phyloP scores from a whole-genome alignment of 1,140 invertebrate genomes.

The Mamestra configurata region DNA sequence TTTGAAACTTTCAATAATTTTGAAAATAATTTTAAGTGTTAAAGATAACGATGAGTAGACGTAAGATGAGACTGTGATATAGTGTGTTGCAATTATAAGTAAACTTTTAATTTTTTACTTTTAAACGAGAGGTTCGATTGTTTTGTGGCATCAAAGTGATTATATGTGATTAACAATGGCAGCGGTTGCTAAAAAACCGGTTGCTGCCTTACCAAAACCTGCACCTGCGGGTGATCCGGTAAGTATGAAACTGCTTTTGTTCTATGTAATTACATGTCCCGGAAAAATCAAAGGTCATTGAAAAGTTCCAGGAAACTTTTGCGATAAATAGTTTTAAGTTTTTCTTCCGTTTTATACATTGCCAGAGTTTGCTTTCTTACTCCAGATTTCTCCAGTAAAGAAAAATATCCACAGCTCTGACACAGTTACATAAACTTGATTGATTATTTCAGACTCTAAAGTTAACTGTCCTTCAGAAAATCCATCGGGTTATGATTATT shows the following conservation, averaged over 20 bases:
- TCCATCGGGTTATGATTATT: background rate
- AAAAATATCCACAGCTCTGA: background rate
- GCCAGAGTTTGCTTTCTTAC: no score
- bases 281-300: conserved; percentile 54
- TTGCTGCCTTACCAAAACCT: conserved; percentile 58
- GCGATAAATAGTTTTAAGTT: no score
- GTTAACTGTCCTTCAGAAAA: background rate
- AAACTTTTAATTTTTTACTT: conserved; percentile 50
- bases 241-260: conserved; percentile 62
- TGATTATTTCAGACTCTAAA: background rate
- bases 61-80: background rate
- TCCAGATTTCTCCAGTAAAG: no score
- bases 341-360: no score
- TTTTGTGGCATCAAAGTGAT: conserved; percentile 79
- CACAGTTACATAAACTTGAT: background rate
- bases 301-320: conserved; percentile 43
- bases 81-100: no score
- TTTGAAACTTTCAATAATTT: conserved; percentile 16
- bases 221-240: conserved; percentile 63
- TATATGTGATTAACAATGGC: conserved; percentile 76
- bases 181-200: conserved; percentile 73
- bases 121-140: conserved; percentile 57
- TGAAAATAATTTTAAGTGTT: conserved; percentile 32
- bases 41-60: conserved; percentile 47
- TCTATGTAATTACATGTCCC: conserved; percentile 35